A percentile compares a stretch with the other conserved stretches of the same genome.
phyloP scores from a whole-genome alignment of 2,797 vertebrate species.

The Otus scops region DNA sequence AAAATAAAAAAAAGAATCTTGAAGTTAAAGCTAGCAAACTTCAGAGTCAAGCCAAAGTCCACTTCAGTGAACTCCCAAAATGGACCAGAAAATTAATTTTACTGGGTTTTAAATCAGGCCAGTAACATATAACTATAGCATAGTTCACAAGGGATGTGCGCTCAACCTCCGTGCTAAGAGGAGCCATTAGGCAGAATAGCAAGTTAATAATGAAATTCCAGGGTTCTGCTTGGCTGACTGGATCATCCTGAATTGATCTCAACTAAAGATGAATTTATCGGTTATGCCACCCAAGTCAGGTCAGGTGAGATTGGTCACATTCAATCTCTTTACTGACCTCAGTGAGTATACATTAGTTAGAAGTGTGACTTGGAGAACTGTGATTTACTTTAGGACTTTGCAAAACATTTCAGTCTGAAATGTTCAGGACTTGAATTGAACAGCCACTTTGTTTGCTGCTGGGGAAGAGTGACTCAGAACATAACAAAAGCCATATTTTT shows the following conservation, averaged over 20 bases:
- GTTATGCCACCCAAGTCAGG: not conserved
- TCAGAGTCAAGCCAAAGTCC: not conserved
- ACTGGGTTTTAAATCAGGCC: not conserved
- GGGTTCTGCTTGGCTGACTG: not conserved
- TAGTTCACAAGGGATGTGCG: not conserved
- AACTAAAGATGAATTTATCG: not conserved
- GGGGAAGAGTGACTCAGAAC: conserved; percentile 63
- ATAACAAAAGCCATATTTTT: conserved; percentile 65
- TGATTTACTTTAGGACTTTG: conserved; percentile 23
- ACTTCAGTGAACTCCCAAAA: not conserved
- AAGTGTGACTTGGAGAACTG: not conserved
- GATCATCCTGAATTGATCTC: not conserved
- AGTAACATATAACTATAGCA: not conserved
- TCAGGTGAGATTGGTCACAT: not conserved
- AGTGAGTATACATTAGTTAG: not conserved
- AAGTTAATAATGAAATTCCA: not conserved
- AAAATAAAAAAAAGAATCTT: not conserved
- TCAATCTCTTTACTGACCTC: not conserved
- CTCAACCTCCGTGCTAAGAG: not conserved
- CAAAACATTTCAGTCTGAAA: conserved; percentile 37
- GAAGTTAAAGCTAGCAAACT: not conserved
- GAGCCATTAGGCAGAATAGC: not conserved
- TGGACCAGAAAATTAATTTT: not conserved
- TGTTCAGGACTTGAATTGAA: conserved; percentile 26
- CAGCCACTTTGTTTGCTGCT: conserved; percentile 53